Conservation (phyloP, 2,113 vertebrate species). For the Tetraodon nigroviridis region DNA sequence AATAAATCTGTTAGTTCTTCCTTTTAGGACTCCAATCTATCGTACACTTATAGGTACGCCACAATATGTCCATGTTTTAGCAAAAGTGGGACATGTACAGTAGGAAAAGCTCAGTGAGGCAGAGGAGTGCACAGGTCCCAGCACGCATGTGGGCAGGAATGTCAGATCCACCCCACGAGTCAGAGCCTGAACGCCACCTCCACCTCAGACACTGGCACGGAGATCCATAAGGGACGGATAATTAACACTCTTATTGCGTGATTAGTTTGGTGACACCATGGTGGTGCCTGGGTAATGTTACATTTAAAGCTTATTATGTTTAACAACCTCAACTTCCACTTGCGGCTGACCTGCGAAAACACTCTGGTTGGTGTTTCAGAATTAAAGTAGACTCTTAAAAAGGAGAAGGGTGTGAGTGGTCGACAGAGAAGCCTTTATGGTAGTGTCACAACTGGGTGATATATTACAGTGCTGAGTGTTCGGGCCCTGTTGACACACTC, state of each 20-base stretch:
- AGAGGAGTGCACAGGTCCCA: conserved; percentile 27
- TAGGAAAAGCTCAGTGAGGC: conserved; percentile 28
- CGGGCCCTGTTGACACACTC: conserved; percentile 17
- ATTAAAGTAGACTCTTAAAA: not conserved
- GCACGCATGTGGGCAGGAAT: conserved; percentile 42
- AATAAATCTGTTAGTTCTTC: no score
- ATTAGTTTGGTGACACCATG: conserved; percentile 3
- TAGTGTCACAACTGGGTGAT: conserved; percentile 3
- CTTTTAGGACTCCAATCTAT: conserved; percentile 30
- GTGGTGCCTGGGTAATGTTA: conserved; percentile 26
- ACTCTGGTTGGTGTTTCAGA: not conserved
- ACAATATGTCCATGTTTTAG: conserved; percentile 15
- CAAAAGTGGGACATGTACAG: conserved; percentile 1
- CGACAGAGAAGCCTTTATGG: not conserved
- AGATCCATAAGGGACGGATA: conserved; percentile 44
- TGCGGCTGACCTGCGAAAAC: no score
- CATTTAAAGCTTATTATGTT: conserved; percentile 36
- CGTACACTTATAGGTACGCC: conserved; percentile 21
- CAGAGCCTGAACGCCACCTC: conserved; percentile 57
- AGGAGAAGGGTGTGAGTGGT: not conserved
- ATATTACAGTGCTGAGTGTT: not conserved
- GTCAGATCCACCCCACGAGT: conserved; percentile 51
- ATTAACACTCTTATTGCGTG: conserved; percentile 42
- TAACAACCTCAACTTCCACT: no score
- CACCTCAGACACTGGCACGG: conserved; percentile 33